phyloP scores from a whole-genome alignment of 2,797 vertebrate species.

The Thripadectes ignobilis region DNA sequence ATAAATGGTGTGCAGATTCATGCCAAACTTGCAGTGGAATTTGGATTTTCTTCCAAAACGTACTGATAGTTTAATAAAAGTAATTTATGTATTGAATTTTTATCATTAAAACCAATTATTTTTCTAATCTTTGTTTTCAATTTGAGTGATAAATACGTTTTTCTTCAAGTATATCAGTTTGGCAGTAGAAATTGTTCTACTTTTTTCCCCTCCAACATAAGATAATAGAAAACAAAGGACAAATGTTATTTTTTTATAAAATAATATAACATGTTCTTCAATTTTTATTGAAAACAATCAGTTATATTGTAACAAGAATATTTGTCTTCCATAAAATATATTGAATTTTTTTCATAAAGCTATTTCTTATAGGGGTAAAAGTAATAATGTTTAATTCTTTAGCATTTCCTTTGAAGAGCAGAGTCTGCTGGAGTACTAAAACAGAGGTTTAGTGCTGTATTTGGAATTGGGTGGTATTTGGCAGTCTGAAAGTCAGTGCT shows the following conservation, averaged over 20 bases:
- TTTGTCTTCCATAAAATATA: neutral
- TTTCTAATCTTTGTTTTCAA: neutral
- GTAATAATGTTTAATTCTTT: neutral
- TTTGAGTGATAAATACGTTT: neutral
- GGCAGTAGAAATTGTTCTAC: neutral
- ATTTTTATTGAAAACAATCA: neutral
- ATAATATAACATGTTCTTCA: neutral
- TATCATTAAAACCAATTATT: neutral
- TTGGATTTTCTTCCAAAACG: neutral
- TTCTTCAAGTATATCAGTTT: neutral
- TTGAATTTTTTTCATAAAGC: neutral
- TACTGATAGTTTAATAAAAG: neutral
- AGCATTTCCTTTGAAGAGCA: neutral
- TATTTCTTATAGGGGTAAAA: neutral
- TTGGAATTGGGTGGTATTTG: conserved; percentile 4
- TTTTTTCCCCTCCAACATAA: neutral
- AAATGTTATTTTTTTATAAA: neutral
- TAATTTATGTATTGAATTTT: neutral
- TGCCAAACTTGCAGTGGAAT: neutral
- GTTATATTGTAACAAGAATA: neutral
- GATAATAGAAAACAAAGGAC: neutral
- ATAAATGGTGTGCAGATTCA: neutral
- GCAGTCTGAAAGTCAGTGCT: neutral
- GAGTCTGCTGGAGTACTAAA: neutral
- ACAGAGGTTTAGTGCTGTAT: neutral